Base-by-base conservation (phyloP, 2,888 invertebrate species). In the Pogonocherus hispidulus region DNA sequence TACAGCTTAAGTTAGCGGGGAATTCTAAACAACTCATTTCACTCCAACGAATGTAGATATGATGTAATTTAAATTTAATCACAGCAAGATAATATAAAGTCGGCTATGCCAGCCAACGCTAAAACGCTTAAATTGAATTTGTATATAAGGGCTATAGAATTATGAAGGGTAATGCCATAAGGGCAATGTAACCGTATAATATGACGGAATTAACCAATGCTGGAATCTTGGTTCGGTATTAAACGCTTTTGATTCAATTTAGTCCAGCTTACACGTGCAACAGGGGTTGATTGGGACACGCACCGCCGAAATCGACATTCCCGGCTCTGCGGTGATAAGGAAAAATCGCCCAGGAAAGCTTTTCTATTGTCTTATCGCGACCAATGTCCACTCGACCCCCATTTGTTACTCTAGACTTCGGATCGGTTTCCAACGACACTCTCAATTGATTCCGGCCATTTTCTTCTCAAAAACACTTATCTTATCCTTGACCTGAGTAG, bases 181-280 rank as follows among this genome's bases (percentile, higher is more conserved):
- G 72, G 75, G 75, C 69, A 79, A 78, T 80, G 77, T 79, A 79
- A 79, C 75, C 76, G 78, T 80, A 66, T 67, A 80, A 80, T 81
- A 79, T 80, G 74, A 77, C 69, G 75, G 80, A 69, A 80, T 80
- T 81, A 80, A 80, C 78, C 78, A 73, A 66, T 74, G 70, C 72
- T 75, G 76, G 76, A 80, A 80, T 81, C 80, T 81, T 80, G 76
- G 77, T 73, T 74, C 70, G 76, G 82, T 70, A 82, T 82, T 82
- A 82, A 81, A 80, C 74, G 81, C 79, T 83, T 82, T 79, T 80
- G 80, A 82, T 82, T 83, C 82, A 83, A 83, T 82, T 83, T 80
- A 77, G 78, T 78, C 75, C 78, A 80, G 83, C 79, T 83, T 82
- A 81, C 41, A 41, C 72, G 76, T 74, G 78, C 79, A 78, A 78